Evolutionary conservation across 2,113 vertebrate species (phyloP).

Genomic region (Notothenia rossii): DNA sequence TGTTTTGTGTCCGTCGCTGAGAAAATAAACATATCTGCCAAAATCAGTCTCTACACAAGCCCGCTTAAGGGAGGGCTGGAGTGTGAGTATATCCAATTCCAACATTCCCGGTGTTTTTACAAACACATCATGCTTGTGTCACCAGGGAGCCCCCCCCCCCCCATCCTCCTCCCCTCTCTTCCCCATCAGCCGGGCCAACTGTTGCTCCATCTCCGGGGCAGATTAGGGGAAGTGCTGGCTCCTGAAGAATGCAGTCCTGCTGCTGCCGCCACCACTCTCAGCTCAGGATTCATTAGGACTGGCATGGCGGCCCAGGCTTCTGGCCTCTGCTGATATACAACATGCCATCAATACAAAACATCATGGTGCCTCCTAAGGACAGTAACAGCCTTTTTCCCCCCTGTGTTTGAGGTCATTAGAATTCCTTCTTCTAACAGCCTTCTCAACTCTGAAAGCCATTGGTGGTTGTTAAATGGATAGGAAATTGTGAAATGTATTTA

Average conservation of each 20-base stretch:
- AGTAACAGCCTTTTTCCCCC: slow-evolving; percentile 13
- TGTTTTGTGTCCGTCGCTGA: slow-evolving; percentile 26
- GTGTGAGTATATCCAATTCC: slow-evolving; percentile 52
- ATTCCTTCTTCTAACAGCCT: neutral
- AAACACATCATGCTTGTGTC: slow-evolving; percentile 65
- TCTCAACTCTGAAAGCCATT: slow-evolving; percentile 1
- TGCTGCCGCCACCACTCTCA: slow-evolving; percentile 63
- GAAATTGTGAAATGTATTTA: neutral
- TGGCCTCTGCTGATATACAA: slow-evolving; percentile 65
- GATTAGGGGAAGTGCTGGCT: slow-evolving; percentile 74
- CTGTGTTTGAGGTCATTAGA: neutral
- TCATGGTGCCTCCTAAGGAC: slow-evolving; percentile 38
- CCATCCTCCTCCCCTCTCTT: neutral
- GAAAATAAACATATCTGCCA: slow-evolving; percentile 64
- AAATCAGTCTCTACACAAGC: slow-evolving; percentile 53
- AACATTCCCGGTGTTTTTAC: slow-evolving; percentile 70
- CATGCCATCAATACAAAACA: slow-evolving; percentile 58
- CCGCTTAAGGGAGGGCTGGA: slow-evolving; percentile 29
- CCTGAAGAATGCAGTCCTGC: slow-evolving; percentile 78
- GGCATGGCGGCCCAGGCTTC: slow-evolving; percentile 58
- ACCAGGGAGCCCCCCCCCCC: slow-evolving; percentile 36
- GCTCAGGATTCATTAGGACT: slow-evolving; percentile 78
- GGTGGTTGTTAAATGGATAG: slow-evolving; percentile 5
- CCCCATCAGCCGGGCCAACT: slow-evolving; percentile 67
- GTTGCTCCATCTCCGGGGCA: slow-evolving; percentile 74